Base-by-base conservation (phyloP, 2,113 vertebrate genomes). In the Coreoperca whiteheadi region DNA sequence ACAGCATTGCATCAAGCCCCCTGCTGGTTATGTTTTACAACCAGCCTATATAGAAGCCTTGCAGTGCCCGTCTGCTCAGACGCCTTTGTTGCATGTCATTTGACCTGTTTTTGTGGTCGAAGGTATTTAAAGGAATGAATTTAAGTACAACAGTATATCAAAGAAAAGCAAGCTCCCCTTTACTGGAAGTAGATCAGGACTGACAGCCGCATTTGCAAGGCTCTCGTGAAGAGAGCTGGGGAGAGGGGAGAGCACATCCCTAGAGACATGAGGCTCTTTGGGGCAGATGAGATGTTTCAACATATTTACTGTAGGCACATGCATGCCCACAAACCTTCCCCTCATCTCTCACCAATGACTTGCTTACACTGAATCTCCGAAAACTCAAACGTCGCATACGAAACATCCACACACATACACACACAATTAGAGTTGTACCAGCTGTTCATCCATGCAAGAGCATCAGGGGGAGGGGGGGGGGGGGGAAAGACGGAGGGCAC, bases 151-250 rank as follows among this genome's bases (percentile, higher is more conserved):
- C 32, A 74, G 39, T 75, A 30, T 86, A 81, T 89, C 74, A 86
- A 83, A 76, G 74, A 56, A 51, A 74, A 68, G 69, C 37, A 3
- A 84, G 84, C 60, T 15, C 28, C 66, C 67, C 30, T 60, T 87
- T 50, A 16, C 56, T 65, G 77, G 56, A 82, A 84, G 79, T 28
- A 82, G 83, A 93, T 93, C 56, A 53, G 72, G 78, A 92, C 83
- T 91, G 92, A 93, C 93, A 93, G 87, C 63, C 65, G 53, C 79
- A 88, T 89, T 90, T 85, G 78, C 75, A 61, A 67, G 82, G 68
- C 68, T 77, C 9, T 46, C 79, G 66, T 84, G 79, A 79, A 85
- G 64, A 60, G 34, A 81, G 81, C 23, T 32, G 16, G 39, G 57
- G 68, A 74, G 41, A 64, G 73, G 41, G 64, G 41, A 74, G 70